Evolutionary conservation across 2,113 vertebrate species (phyloP).

Genomic region (Globicephala melas): DNA sequence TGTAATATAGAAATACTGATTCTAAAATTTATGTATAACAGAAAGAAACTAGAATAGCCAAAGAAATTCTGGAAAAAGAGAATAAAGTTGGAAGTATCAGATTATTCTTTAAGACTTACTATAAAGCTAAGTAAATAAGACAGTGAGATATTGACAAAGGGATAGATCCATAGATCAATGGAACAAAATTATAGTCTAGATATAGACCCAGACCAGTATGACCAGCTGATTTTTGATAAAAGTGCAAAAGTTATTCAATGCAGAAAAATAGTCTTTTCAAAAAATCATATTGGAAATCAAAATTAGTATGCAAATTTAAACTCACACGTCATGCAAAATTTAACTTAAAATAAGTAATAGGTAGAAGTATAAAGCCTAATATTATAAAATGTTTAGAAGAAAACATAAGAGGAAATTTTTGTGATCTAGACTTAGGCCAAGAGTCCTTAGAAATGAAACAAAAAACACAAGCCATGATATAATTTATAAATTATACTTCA

Average conservation of each 20-base stretch:
- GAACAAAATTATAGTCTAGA: neutral
- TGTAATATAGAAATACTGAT: neutral
- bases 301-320: neutral
- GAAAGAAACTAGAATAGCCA: neutral
- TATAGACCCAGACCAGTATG: neutral
- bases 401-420: neutral
- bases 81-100: neutral
- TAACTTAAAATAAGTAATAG: neutral
- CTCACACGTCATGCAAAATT: neutral
- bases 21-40: neutral
- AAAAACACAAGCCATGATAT: neutral
- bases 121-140: neutral
- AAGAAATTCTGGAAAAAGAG: neutral
- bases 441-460: neutral
- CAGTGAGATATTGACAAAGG: neutral
- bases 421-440: neutral
- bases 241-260: neutral
- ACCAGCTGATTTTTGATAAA: neutral
- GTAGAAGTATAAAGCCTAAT: neutral
- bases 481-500: neutral
- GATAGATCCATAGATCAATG: neutral
- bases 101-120: neutral
- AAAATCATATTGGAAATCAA: slow-evolving; percentile 27
- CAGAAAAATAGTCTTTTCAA: neutral
- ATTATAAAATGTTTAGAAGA: neutral